phyloP scores from a whole-genome alignment of 2,113 vertebrate species.

The Tursiops truncatus region DNA sequence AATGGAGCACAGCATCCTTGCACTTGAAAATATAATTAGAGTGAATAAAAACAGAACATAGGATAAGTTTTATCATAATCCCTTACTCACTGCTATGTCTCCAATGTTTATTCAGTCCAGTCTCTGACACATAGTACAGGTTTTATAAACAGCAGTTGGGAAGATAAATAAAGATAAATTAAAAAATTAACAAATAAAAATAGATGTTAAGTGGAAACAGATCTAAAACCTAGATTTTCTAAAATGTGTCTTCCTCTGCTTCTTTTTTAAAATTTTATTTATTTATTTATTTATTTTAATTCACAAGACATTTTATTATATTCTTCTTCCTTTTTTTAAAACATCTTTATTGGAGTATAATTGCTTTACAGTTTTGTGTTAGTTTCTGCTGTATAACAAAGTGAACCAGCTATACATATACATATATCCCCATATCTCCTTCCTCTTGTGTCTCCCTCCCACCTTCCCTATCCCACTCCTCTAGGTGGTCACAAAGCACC shows the following conservation, averaged over 20 bases:
- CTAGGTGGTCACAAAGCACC: no score
- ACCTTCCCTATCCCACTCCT: no score
- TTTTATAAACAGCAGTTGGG: background rate
- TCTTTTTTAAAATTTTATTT: background rate
- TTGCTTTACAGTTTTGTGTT: no score
- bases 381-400: no score
- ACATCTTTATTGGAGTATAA: no score
- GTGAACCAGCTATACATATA: no score
- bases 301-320: no score
- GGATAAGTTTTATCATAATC: background rate
- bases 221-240: background rate
- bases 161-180: background rate
- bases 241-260: background rate
- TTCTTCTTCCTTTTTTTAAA: no score
- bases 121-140: background rate
- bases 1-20: background rate
- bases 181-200: conserved; percentile 5
- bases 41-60: background rate
- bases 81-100: background rate
- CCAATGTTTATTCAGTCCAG: background rate
- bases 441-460: no score
- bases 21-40: conserved; percentile 37
- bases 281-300: no score
- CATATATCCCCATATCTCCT: no score
- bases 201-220: background rate